Percentiles rank a stretch among this genome's conserved stretches.
phyloP scores from a whole-genome alignment of 2,113 vertebrate species.

The Pteropus alecto region DNA sequence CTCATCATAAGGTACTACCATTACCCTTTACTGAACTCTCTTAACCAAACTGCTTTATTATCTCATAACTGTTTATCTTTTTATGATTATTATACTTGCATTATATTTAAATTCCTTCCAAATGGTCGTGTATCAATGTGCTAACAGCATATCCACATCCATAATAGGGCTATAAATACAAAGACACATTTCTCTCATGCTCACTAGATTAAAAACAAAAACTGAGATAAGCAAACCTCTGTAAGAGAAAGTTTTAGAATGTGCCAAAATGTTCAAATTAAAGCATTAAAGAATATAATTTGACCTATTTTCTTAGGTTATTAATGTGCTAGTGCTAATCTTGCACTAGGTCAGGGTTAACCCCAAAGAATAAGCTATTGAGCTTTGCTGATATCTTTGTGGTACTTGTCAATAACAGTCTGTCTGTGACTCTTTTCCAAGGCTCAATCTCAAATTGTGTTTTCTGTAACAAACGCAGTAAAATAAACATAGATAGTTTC shows the following conservation, averaged over 20 bases:
- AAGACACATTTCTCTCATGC: background rate
- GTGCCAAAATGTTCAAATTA: background rate
- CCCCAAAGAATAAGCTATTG: slow-evolving; percentile 68
- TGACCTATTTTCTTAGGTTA: slow-evolving; percentile 49
- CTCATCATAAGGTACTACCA: background rate
- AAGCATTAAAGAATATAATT: slow-evolving; percentile 23
- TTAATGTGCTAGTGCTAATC: slow-evolving; percentile 57
- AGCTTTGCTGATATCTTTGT: slow-evolving; percentile 65
- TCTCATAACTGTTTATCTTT: background rate
- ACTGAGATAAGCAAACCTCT: background rate
- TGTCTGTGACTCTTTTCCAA: slow-evolving; percentile 6
- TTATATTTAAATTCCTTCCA: background rate
- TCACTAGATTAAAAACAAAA: background rate
- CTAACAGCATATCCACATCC: background rate
- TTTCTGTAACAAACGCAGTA: slow-evolving; percentile 28
- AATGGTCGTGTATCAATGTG: background rate
- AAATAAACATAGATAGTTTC: background rate
- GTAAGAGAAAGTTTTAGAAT: background rate
- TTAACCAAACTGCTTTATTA: background rate
- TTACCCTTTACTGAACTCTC: background rate
- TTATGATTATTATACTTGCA: background rate
- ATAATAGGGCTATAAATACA: background rate
- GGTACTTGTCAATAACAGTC: slow-evolving; percentile 48
- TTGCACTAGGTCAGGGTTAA: slow-evolving; percentile 67
- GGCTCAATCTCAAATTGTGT: background rate